Base-by-base conservation (phyloP, 2,113 vertebrate genomes). In the Takifugu bimaculatus region DNA sequence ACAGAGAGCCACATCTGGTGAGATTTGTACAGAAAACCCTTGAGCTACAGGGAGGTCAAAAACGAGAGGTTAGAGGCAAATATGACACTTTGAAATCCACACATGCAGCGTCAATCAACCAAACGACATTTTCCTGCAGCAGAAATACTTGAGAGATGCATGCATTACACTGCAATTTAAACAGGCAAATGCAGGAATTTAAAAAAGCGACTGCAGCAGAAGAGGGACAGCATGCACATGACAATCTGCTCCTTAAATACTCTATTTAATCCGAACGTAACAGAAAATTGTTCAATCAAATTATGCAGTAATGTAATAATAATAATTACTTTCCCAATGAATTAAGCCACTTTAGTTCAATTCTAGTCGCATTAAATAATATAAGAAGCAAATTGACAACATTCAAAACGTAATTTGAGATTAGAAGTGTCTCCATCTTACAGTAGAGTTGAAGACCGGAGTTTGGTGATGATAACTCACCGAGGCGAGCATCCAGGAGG, bases 401-500 rank as follows among this genome's bases (percentile, higher is more conserved):
- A 93, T 78, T 94, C 91, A 87, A 87, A 92, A 91, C 88, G 83
- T 78, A 80, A 87, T 83, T 82, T 85, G 74, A 82, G 82, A 85
- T 83, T 60, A 89, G 65, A 91, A 88, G 82, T 76, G 87, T 42
- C 87, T 88, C 82, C 84, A 87, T 85, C 88, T 91, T 89, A 88
- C 90, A 92, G 89, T 89, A 89, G 88, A 91, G 88, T 89, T 89
- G 90, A 86, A 91, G 88, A 87, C 86, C 90, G 87, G 91, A 91
- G 88, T 90, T 92, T 86, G 90, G 86, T 86, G 89, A 86, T 64
- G 90, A 88, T 85, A 93, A 97, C 95, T 98, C 94, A 98, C 96
- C 95, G 92, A 98, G 94, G 89, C 95, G 94, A 91, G 95, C 94
- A 91, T 99, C 96, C 94, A 98, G 94, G 91, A 99, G 94, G 93